Conservation (phyloP, 1,140 invertebrate genomes). For the Elymnias hypermnestra region DNA sequence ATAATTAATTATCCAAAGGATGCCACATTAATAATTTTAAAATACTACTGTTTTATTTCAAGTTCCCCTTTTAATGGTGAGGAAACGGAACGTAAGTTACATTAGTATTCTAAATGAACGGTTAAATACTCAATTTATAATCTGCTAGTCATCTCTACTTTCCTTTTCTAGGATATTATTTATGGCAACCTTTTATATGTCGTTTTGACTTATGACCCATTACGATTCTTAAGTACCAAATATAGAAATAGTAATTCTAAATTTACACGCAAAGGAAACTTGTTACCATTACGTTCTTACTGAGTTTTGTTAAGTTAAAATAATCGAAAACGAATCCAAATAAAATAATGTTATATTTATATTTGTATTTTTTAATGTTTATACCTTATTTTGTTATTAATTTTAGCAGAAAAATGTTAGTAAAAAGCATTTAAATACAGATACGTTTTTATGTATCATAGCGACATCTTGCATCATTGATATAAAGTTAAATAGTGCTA, state of each 20-base stretch:
- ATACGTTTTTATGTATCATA: no score
- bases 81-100: slow-evolving; percentile 46
- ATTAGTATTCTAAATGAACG: slow-evolving; percentile 35
- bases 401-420: no score
- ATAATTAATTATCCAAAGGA: slow-evolving; percentile 2
- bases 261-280: no score
- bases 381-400: no score
- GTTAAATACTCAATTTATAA: slow-evolving; percentile 53
- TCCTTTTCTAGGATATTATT: slow-evolving; percentile 8
- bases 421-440: no score
- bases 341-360: no score
- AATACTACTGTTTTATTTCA: slow-evolving; percentile 14
- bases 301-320: no score
- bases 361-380: no score
- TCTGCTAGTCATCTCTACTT: slow-evolving; percentile 14
- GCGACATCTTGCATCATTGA: no score
- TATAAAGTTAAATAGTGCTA: no score
- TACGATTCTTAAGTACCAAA: not conserved
- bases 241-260: not conserved
- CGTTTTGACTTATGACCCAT: slow-evolving; percentile 13
- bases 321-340: no score
- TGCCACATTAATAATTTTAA: not conserved
- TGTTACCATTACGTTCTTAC: no score
- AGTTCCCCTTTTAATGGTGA: slow-evolving; percentile 36
- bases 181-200: slow-evolving; percentile 5